Evolutionary conservation across 2,113 vertebrate genomes (phyloP).

Genomic region (Procapra przewalskii): DNA sequence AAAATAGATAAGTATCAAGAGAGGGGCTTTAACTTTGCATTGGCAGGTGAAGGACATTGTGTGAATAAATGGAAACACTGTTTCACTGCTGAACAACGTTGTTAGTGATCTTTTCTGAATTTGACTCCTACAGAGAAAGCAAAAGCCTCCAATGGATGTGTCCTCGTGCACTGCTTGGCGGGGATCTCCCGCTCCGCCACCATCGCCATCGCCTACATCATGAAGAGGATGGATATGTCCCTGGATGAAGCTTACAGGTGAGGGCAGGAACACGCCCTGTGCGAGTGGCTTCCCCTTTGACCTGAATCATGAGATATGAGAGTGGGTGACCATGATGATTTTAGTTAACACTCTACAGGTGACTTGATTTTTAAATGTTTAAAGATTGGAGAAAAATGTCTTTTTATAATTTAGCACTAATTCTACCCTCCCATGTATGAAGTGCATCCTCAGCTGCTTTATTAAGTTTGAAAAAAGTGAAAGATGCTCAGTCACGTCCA

Average conservation of each 20-base stretch:
- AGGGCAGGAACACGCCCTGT: neutral
- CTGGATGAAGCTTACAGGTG: constrained; percentile 88
- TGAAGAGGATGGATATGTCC: constrained; percentile 89
- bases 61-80: neutral
- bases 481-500: neutral
- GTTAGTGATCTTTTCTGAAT: constrained; percentile 46
- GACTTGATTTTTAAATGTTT: neutral
- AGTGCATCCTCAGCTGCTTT: neutral
- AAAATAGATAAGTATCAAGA: neutral
- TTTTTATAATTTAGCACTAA: neutral
- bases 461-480: neutral
- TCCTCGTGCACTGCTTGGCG: constrained; percentile 85
- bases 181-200: constrained; percentile 87
- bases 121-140: constrained; percentile 87
- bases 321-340: neutral
- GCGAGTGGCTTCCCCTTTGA: neutral
- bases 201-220: constrained; percentile 87
- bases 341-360: neutral
- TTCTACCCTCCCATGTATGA: neutral
- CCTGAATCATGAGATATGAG: neutral
- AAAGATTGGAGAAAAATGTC: neutral
- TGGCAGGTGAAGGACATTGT: neutral
- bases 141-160: constrained; percentile 87
- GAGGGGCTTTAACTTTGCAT: neutral
- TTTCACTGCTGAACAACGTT: neutral